Percentiles rank a stretch among this genome's conserved stretches.
Evolutionary conservation across 1,140 invertebrate species (phyloP).

Genomic region (Lordiphosa stackelbergi): DNA sequence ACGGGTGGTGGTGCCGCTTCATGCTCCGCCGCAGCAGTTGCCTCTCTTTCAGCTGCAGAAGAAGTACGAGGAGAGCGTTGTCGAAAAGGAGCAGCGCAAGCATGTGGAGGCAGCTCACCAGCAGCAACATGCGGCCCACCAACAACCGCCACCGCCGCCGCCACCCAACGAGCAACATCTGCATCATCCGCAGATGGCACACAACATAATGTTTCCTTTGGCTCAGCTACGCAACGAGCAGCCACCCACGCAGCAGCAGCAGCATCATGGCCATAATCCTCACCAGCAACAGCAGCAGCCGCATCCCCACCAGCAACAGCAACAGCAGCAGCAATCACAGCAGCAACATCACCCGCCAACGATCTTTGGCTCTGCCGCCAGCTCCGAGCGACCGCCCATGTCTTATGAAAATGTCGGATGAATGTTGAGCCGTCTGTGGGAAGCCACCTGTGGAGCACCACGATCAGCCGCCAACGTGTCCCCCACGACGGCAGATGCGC

Average conservation of each 20-base stretch:
- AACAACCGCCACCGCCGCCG: constrained; percentile 73
- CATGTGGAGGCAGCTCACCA: constrained; percentile 61
- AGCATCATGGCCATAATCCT: constrained; percentile 61
- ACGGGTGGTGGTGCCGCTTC: constrained; percentile 52
- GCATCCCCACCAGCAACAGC: constrained; percentile 45
- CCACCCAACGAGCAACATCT: constrained; percentile 68
- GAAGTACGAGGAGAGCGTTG: constrained; percentile 65
- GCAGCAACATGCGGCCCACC: constrained; percentile 62
- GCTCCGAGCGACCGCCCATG: constrained; percentile 66
- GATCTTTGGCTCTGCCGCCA: constrained; percentile 49
- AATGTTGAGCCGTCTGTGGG: constrained; percentile 76
- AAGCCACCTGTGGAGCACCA: constrained; percentile 73
- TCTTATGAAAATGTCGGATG: constrained; percentile 75
- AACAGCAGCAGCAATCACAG: constrained; percentile 28
- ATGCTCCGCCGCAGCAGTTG: constrained; percentile 56
- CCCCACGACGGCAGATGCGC: constrained; percentile 67
- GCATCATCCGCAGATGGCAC: constrained; percentile 71
- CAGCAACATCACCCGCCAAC: constrained; percentile 60
- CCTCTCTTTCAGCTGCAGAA: constrained; percentile 71
- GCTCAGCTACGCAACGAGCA: constrained; percentile 66
- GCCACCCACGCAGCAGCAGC: constrained; percentile 48
- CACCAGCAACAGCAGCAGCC: constrained; percentile 64
- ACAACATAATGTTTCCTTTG: constrained; percentile 74
- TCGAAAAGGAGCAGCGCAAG: constrained; percentile 64
- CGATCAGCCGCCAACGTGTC: constrained; percentile 64